phyloP scores from a whole-genome alignment of 2,113 vertebrate genomes.

The Psephotus haematonotus region DNA sequence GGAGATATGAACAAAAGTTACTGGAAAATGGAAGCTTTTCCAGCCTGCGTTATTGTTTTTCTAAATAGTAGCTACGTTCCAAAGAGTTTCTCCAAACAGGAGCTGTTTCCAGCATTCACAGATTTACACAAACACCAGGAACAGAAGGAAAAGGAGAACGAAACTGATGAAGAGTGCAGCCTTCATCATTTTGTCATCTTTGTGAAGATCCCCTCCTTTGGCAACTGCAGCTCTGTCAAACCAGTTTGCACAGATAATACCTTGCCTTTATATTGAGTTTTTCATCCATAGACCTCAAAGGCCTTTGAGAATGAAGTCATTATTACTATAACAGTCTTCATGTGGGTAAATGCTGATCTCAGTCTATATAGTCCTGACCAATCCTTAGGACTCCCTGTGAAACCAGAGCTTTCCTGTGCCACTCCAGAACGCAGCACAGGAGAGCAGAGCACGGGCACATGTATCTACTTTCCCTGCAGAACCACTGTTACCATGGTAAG shows the following conservation, averaged over 20 bases:
- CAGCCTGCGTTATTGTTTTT: background rate
- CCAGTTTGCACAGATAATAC: background rate
- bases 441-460: background rate
- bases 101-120: background rate
- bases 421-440: background rate
- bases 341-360: background rate
- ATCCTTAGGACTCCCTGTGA: accelerated
- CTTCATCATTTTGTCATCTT: background rate
- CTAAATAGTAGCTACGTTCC: background rate
- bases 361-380: no score
- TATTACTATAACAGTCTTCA: background rate
- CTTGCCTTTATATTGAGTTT: background rate
- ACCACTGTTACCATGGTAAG: background rate
- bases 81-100: background rate
- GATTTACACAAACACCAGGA: background rate
- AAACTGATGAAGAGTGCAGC: background rate
- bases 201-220: background rate
- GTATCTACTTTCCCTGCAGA: background rate
- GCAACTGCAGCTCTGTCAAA: background rate
- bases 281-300: background rate
- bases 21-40: background rate
- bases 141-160: background rate
- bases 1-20: background rate
- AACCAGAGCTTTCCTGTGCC: background rate
- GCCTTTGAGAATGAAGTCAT: background rate